These are phyloP conservation scores for Polylopha cassiicola DNA, from an alignment of 2,888 invertebrate species.

Conservation along the genomic window DNA sequence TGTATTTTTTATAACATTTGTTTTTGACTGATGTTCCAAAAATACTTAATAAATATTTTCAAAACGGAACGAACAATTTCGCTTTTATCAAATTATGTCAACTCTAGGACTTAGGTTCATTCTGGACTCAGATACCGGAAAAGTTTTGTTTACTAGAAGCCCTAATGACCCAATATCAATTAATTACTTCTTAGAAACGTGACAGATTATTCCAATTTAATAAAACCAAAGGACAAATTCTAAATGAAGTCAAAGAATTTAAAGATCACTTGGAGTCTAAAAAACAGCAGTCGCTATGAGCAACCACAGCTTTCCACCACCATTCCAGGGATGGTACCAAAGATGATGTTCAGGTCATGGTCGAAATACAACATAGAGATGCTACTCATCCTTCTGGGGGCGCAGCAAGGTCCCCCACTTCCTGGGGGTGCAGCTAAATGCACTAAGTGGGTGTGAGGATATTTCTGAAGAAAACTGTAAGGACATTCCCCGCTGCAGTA, in stretches of 20 bases:
- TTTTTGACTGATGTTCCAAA: too few relatives aligned
- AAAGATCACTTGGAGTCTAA: conserved; percentile 40
- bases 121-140: too few relatives aligned
- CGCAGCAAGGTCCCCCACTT: conserved; percentile 93
- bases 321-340: conserved; percentile 94
- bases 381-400: conserved; percentile 91
- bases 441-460: conserved; percentile 92
- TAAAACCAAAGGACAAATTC: too few relatives aligned
- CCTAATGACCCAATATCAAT: too few relatives aligned
- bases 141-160: too few relatives aligned
- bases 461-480: conserved; percentile 89
- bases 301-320: conserved; percentile 96
- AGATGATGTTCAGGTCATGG: conserved; percentile 90
- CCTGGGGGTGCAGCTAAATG: conserved; percentile 86
- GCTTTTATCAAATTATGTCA: too few relatives aligned
- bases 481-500: conserved; percentile 98
- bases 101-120: too few relatives aligned
- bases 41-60: too few relatives aligned
- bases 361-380: conserved; percentile 96
- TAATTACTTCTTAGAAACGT: too few relatives aligned
- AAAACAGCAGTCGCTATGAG: conserved; percentile 76
- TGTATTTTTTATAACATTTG: too few relatives aligned
- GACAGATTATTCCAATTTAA: too few relatives aligned
- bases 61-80: too few relatives aligned
- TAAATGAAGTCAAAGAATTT: conserved; percentile 4